These are phyloP conservation scores for Drosophila willistoni DNA, from an alignment of 1,140 invertebrate genomes.

Conservation along the genomic window DNA sequence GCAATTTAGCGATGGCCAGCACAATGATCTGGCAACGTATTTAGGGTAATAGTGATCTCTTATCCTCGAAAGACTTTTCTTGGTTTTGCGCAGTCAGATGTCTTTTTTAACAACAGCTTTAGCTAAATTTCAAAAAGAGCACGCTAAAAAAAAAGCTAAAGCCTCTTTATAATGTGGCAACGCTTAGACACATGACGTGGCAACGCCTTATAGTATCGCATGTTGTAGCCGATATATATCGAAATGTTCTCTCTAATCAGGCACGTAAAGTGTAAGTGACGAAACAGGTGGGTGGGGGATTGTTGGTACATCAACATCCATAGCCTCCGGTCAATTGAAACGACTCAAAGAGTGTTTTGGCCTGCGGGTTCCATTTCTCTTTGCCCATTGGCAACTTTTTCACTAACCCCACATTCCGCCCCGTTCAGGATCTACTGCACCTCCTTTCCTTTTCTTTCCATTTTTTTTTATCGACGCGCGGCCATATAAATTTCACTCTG, in stretches of 20 bases:
- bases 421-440: conserved; percentile 9
- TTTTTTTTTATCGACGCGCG: conserved; percentile 68
- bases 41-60: too few species aligned
- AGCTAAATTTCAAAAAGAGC: too few species aligned
- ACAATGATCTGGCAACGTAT: neutral
- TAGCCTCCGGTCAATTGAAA: conserved; percentile 70
- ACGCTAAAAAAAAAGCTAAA: too few species aligned
- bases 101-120: too few species aligned
- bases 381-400: neutral
- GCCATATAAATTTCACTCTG: conserved; percentile 78
- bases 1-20: neutral
- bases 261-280: neutral
- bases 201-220: too few species aligned
- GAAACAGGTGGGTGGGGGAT: conserved; percentile 3
- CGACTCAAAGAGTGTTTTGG: conserved; percentile 66
- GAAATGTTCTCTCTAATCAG: conserved; percentile 21
- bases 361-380: conserved; percentile 38
- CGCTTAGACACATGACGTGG: too few species aligned
- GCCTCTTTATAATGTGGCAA: too few species aligned
- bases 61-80: too few species aligned
- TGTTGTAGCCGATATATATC: too few species aligned
- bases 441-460: conserved; percentile 12
- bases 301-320: neutral
- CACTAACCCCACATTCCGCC: neutral
- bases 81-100: too few species aligned